Base-by-base conservation (phyloP, 2,888 invertebrate species). In the Hipparchia sbordonii region DNA sequence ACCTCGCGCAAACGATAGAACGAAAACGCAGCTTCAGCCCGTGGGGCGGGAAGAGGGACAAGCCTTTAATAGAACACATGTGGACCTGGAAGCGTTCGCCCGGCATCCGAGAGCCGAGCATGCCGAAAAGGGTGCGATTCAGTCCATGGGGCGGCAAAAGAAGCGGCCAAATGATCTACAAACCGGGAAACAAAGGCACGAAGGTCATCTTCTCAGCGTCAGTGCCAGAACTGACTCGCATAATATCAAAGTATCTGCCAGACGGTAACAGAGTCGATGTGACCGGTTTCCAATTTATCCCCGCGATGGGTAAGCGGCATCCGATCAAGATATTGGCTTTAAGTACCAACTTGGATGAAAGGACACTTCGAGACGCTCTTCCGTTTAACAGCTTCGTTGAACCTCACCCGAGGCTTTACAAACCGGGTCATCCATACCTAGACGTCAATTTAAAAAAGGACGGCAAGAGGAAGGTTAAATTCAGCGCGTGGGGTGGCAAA, bases 91-190 rank as follows among this genome's bases (percentile, higher is more conserved):
- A 90, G 78, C 85, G 92, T 0, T 84, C 88, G 0, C 69, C 81
- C 0, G 84, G 81, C 8, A 77, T 88, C 3, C 82, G 89, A n/a
- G 93, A 92, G 75, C 90, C 93, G 0, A 92, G 84, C 77, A 92
- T 93, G 93, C 93, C 93, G 0, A 93, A 93, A 74, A 79, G 93
- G 66, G 93, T 93, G 1, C 86, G 93, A 0, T 93, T 93, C 80
- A 93, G 91, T 67, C 93, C 93, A 0, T 93, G 93, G 93, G 93
- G 93, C 2, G 93, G 93, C 0, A 93, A 93, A 71, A 82, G 93
- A 23, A 91, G 90, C 77, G 90, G 90, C 0, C 90, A 91, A 75
- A 85, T 92, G 84, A 80, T 92, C 45, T 89, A 86, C 79, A 92
- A 91, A 68, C 88, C 90, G 0, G 88, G 88, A 6, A 74, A 79